Conservation (phyloP, 2,888 invertebrate species). For the Dicyrtoma fusca region DNA sequence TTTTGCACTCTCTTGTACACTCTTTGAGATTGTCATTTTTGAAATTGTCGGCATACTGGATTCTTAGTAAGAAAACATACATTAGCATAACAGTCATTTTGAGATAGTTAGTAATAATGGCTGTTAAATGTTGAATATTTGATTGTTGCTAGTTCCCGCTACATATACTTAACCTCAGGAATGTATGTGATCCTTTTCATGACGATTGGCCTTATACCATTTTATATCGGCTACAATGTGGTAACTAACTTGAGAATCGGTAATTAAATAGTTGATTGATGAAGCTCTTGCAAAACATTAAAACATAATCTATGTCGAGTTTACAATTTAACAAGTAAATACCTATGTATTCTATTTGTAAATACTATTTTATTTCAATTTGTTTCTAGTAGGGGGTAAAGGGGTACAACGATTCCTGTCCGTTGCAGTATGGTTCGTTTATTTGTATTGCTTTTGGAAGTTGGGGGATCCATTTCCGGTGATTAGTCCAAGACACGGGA, state of each 20-base stretch:
- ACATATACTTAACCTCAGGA: conserved; percentile 93
- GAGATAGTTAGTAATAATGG: background rate
- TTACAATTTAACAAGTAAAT: too few relatives aligned
- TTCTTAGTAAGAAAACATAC: conserved; percentile 69
- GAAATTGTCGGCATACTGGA: conserved; percentile 94
- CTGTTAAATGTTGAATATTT: conserved; percentile 33
- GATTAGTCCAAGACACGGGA: conserved; percentile 91
- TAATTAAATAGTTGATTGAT: conserved; percentile 63
- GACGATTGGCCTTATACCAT: conserved; percentile 93
- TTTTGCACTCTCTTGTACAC: conserved; percentile 94
- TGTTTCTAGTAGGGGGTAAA: conserved; percentile 42
- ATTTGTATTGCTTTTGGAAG: conserved; percentile 97
- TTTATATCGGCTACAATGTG: conserved; percentile 94
- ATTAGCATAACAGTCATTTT: too few relatives aligned
- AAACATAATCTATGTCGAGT: too few relatives aligned
- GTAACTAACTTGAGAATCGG: conserved; percentile 85
- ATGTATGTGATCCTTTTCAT: conserved; percentile 88
- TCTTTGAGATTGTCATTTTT: conserved; percentile 99
- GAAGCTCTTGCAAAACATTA: too few relatives aligned
- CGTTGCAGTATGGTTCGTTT: conserved; percentile 82
- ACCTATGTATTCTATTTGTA: too few relatives aligned
- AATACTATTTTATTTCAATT: too few relatives aligned
- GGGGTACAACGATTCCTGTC: conserved; percentile 64
- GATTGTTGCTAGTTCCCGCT: conserved; percentile 73
- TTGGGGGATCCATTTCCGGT: conserved; percentile 99